Evolutionary conservation across 2,113 vertebrate genomes (phyloP), one percentile per base, ranked within the genome.

Genomic region (Copsychus sechellarum): DNA sequence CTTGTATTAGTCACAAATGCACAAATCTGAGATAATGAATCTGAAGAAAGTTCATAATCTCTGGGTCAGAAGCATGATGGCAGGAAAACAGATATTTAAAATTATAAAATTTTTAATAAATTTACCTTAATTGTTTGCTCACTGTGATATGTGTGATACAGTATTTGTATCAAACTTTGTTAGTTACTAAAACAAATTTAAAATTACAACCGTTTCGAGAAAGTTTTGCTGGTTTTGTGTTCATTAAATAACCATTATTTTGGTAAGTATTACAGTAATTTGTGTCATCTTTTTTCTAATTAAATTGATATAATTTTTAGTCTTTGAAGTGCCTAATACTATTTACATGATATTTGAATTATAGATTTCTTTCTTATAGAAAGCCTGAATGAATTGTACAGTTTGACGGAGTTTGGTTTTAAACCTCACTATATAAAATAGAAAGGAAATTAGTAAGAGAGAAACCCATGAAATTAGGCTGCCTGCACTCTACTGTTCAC

Each of bases 401-500:
- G 1, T 74, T 9, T 53, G 31, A 71, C 3, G 12, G 18, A 81
- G 11, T 18, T 67, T 50, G 7, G 21, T 28, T 83, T 54, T 45
- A 50, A 67, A 62, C 7, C 1, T 71, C 20, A 7, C 2, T 15
- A 11, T 11, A n/a, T 40, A 53, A 66, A 71, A 86, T 16, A 8
- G 31, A 43, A 58, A 38, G 13, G 7, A 78, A 53, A 62, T 66
- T 15, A 45, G 6, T 15, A 51, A 38, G 48, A 36, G 20, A 16
- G 29, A 17, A n/a, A 20, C 3, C 3, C 23, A 33, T 24, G 5
- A 28, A 78, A 50, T 28, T 8, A 65, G 24, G 28, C 8, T 56
- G 14, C 23, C 28, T 4, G 1, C 20, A n/a, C 3, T 67, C 26
- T 1, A 0, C 23, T 45, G 3, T 16, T 80, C 33, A 15, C 23